Percentiles rank a stretch among this genome's conserved stretches.
Conservation (phyloP, 2,113 vertebrate genomes). For the Speoplatyrhinus poulsoni region DNA sequence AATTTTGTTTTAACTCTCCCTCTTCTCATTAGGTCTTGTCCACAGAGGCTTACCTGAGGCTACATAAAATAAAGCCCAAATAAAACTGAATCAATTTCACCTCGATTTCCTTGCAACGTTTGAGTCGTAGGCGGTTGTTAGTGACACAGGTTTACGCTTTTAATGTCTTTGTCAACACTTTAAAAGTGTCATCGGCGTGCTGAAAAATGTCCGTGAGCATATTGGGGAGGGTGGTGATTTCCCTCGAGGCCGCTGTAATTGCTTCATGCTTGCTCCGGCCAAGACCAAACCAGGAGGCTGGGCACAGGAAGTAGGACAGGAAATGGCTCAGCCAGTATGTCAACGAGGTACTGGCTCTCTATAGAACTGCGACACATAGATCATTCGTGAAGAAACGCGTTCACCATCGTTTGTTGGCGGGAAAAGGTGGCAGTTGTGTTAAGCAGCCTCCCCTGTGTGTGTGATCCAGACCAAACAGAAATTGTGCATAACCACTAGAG, state of each 20-base stretch:
- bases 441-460: too few relatives aligned
- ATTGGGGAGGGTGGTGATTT: conserved; percentile 63
- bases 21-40: neutral
- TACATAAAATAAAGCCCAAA: too few relatives aligned
- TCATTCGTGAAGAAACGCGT: neutral
- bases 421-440: neutral
- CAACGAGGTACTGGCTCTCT: conserved; percentile 28
- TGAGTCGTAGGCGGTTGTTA: conserved; percentile 9
- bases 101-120: neutral
- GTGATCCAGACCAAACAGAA: too few relatives aligned
- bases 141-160: conserved; percentile 52
- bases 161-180: conserved; percentile 71
- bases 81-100: too few relatives aligned
- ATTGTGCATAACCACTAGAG: too few relatives aligned
- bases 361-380: conserved; percentile 10
- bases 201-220: conserved; percentile 66
- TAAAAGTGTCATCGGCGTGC: conserved; percentile 52
- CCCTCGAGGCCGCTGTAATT: conserved; percentile 68
- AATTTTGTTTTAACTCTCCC: too few relatives aligned
- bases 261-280: conserved; percentile 72
- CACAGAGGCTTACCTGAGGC: neutral
- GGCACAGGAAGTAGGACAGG: conserved; percentile 67
- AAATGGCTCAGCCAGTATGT: conserved; percentile 65
- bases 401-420: neutral
- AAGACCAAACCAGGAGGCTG: conserved; percentile 64